Conservation (phyloP, 1,140 invertebrate genomes). For the Oedothorax gibbosus region DNA sequence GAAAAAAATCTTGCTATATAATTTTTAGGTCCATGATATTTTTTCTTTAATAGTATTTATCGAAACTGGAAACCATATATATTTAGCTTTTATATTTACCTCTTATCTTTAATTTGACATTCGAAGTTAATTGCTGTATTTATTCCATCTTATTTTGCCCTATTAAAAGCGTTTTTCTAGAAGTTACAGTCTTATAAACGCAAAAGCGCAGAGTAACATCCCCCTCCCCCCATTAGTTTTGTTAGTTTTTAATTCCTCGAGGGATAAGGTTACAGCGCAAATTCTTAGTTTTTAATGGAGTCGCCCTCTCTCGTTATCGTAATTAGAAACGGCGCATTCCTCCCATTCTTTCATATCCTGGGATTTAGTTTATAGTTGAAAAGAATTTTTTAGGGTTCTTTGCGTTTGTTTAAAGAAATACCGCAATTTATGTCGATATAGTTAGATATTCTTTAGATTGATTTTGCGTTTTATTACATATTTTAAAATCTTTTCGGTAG, state of each 20-base stretch:
- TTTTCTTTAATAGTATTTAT: too few species aligned
- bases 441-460: too few species aligned
- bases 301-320: conserved; percentile 3
- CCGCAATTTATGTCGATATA: too few species aligned
- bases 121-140: too few species aligned
- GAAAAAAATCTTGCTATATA: too few species aligned
- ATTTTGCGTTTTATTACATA: background rate
- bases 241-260: background rate
- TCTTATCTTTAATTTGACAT: too few species aligned
- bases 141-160: background rate
- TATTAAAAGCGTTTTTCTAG: background rate
- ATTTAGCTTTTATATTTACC: too few species aligned
- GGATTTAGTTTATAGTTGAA: too few species aligned
- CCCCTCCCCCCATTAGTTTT: background rate
- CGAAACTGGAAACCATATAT: too few species aligned
- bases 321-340: conserved; percentile 25
- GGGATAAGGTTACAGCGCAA: background rate
- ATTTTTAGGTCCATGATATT: too few species aligned
- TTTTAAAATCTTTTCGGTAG: background rate
- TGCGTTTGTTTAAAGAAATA: too few species aligned
- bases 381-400: too few species aligned
- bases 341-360: conserved; percentile 1
- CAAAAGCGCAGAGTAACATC: background rate
- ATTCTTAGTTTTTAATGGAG: conserved; percentile 26
- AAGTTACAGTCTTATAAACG: background rate